Evolutionary conservation across 2,888 invertebrate genomes (phyloP), one percentile per base, ranked within the genome.

Genomic region (Lamellibrachia satsuma): DNA sequence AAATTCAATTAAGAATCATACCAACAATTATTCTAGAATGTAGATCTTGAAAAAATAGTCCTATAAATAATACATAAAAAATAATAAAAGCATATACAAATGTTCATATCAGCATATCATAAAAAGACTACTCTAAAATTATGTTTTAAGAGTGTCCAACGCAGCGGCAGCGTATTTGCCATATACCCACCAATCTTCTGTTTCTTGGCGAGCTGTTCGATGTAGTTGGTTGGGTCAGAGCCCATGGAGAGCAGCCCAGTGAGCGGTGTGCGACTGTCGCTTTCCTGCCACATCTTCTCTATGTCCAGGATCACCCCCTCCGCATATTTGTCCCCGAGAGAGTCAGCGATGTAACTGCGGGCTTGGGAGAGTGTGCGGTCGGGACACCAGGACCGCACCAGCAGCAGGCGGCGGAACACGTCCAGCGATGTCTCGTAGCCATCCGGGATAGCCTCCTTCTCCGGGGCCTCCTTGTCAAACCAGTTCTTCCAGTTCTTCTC

Each of bases 381-480:
- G 0, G 97, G 96, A 94, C 96, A 96, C 96, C 96, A 96, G 92
- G 95, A 95, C 39, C 96, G 94, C 39, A 97, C 96, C 39, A 97
- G 95, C 39, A 97, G 95, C 93, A 97, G 95, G 90, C 96, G 95
- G 15, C 96, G 94, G 95, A 96, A 97, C 8, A 96, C 95, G 92
- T 96, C 96, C 60, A 96, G 95, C 0, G 96, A 95, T 93, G 95
- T 96, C 94, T 96, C 95, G 95, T 96, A 96, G 90, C 96, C 96
- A 93, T 96, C 96, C 0, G 96, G 96, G 93, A 96, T 96, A 2
- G 95, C 93, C 92, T 96, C 96, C 93, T 96, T 96, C 93, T 96
- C 96, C 4, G 96, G 96, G 51, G 96, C 95, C 90, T 96, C 96
- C 93, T 96, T 96, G 94, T 96, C 96, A 94, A 96, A 97, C 97